Conservation (phyloP, 2,113 vertebrate species). For the Merops nubicus region DNA sequence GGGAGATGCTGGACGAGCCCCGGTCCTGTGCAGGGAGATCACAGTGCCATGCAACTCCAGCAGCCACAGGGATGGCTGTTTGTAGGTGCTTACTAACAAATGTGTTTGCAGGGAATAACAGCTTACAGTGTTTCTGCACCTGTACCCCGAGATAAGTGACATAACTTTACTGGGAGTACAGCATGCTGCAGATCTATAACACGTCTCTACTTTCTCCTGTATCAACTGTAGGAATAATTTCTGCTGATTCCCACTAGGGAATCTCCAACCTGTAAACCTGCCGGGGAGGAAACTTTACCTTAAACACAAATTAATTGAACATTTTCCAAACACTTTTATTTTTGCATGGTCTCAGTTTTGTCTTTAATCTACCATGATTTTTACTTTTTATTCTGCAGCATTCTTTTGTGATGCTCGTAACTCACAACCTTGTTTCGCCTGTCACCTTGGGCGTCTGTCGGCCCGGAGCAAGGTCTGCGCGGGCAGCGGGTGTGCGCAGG, state of each 20-base stretch:
- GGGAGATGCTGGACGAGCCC: fast-evolving
- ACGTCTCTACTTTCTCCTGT: not conserved
- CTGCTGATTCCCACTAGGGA: not conserved
- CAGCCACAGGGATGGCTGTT: fast-evolving
- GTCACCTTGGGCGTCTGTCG: not conserved
- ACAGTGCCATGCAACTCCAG: fast-evolving
- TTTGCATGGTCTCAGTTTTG: not conserved
- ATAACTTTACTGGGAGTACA: too few species aligned
- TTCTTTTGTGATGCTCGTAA: fast-evolving
- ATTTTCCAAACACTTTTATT: not conserved
- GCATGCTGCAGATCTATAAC: fast-evolving
- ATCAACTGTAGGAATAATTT: not conserved
- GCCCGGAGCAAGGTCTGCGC: too few species aligned
- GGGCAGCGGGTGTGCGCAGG: too few species aligned
- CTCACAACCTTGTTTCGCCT: fast-evolving
- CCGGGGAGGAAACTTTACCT: not conserved
- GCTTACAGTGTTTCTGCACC: not conserved
- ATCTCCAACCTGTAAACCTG: not conserved
- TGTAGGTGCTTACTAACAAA: fast-evolving
- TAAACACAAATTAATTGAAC: not conserved
- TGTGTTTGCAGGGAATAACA: not conserved
- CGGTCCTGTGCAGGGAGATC: not conserved
- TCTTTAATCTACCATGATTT: not conserved
- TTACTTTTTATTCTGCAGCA: not conserved
- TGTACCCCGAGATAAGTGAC: not conserved